These are phyloP conservation scores for Neodiprion fabricii DNA, from an alignment of 1,140 invertebrate genomes.

Conservation along the genomic window DNA sequence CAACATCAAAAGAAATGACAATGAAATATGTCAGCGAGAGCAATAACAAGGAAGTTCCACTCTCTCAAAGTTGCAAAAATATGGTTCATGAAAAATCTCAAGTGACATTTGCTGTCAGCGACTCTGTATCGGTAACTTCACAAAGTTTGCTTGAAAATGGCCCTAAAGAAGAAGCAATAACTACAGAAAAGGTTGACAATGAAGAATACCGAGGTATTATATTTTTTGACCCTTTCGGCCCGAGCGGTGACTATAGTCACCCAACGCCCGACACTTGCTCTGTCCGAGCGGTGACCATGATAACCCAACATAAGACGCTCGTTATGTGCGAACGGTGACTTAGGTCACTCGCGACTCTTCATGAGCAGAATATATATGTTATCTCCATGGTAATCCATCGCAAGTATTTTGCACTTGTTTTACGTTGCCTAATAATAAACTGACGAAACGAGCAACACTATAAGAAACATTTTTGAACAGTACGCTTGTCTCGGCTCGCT, in stretches of 20 bases:
- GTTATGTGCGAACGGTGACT: slow-evolving; percentile 14
- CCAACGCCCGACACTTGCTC: no score
- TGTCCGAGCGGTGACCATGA: no score
- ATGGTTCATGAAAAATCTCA: slow-evolving; percentile 5
- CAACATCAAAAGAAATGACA: neutral
- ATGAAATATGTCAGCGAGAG: neutral
- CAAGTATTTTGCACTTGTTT: no score
- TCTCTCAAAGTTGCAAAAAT: neutral
- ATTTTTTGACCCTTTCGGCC: neutral
- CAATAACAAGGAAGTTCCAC: neutral
- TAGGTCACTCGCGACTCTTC: neutral
- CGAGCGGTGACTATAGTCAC: no score
- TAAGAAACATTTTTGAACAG: no score
- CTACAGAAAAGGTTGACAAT: neutral
- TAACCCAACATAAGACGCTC: no score
- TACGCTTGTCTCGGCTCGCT: no score
- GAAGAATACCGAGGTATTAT: slow-evolving; percentile 20
- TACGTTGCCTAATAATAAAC: no score
- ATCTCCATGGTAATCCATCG: no score
- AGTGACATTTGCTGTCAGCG: neutral
- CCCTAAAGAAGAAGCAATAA: neutral
- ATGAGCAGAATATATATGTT: no score
- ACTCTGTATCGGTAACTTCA: neutral
- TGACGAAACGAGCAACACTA: no score
- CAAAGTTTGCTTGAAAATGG: neutral